Conservation (phyloP, 2,797 vertebrate genomes). For the Danio choprae region DNA sequence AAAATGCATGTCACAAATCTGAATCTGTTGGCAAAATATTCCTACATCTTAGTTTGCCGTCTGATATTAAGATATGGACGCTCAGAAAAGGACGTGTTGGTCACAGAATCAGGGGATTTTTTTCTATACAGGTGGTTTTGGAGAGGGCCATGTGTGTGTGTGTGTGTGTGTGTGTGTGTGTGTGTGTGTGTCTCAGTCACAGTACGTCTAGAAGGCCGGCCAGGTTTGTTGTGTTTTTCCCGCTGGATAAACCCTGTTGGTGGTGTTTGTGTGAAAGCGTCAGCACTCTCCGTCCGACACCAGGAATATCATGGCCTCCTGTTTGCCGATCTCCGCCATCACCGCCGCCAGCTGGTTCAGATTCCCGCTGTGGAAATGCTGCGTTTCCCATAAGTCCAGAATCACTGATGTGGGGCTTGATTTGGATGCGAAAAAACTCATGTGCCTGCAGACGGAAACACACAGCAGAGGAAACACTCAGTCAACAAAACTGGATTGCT, state of each 20-base stretch:
- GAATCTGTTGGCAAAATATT: conserved; percentile 44
- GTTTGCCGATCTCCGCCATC: conserved; percentile 97
- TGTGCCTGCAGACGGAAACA: conserved; percentile 83
- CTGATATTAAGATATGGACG: conserved; percentile 29
- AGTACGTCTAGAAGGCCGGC: conserved; percentile 49
- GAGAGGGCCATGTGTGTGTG: too few relatives aligned
- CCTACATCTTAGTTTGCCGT: conserved; percentile 29
- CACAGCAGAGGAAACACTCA: too few relatives aligned
- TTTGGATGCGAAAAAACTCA: conserved; percentile 97
- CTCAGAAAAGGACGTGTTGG: conserved; percentile 24
- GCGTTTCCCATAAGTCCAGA: conserved; percentile 97
- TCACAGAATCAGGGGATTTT: conserved; percentile 44
- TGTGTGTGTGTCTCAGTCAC: conserved; percentile 59
- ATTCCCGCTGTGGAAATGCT: conserved; percentile 97
- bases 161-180: too few relatives aligned
- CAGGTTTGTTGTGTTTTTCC: conserved; percentile 19
- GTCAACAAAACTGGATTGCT: too few relatives aligned
- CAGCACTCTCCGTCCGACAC: conserved; percentile 98
- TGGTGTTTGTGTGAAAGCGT: conserved; percentile 61
- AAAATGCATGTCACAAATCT: conserved; percentile 63
- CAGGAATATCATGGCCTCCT: conserved; percentile 94
- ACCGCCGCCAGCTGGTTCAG: conserved; percentile 95
- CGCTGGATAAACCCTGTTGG: background rate
- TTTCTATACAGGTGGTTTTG: conserved; percentile 27
- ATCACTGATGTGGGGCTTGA: conserved; percentile 95